These are phyloP conservation scores for Myopa testacea DNA, from an alignment of 2,888 invertebrate genomes.

Conservation along the genomic window DNA sequence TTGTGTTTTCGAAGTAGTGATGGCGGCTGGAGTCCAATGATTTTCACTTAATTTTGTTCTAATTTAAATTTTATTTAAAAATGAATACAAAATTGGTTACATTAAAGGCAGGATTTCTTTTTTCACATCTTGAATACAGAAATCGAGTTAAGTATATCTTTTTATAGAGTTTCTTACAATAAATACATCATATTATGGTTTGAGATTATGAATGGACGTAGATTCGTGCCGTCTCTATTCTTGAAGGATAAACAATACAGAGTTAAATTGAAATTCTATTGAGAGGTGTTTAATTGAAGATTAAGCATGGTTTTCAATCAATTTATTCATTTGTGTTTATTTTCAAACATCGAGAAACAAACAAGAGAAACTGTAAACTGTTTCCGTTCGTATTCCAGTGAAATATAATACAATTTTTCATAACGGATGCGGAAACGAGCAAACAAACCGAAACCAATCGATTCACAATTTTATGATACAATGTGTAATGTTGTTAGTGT, in stretches of 20 bases:
- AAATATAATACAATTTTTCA: neutral
- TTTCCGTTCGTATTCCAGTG: slow-evolving; percentile 17
- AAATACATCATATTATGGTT: no score
- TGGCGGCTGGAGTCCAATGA: neutral
- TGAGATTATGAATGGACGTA: no score
- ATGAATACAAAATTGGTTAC: neutral
- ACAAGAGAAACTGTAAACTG: neutral
- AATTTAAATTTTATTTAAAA: neutral
- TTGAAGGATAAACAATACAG: no score
- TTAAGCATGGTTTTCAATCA: slow-evolving; percentile 2
- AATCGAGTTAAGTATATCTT: no score
- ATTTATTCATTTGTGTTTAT: slow-evolving; percentile 10
- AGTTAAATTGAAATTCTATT: no score
- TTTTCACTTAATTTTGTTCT: no score
- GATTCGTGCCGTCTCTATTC: no score
- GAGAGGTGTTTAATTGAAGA: no score
- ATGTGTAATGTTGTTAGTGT: neutral
- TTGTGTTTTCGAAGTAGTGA: neutral
- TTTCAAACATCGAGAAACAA: neutral
- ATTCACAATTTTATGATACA: slow-evolving; percentile 17
- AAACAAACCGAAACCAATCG: slow-evolving; percentile 24
- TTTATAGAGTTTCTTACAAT: no score
- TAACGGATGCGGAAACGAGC: slow-evolving; percentile 30
- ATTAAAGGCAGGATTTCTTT: no score
- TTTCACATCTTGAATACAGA: no score